Evolutionary conservation across 2,888 invertebrate species (phyloP).

Genomic region (Eilema griseolum): DNA sequence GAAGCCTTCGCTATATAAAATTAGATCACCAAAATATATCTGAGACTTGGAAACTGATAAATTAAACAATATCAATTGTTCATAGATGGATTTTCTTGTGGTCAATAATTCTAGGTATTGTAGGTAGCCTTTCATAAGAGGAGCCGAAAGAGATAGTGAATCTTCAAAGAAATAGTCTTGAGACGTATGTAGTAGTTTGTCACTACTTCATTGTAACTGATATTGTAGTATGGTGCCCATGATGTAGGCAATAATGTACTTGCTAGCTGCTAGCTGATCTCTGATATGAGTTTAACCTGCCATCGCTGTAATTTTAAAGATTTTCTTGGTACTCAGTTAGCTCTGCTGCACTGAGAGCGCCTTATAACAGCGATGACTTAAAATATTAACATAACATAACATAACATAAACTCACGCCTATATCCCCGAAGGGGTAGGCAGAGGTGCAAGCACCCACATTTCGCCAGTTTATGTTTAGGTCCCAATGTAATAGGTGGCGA

Average conservation of each 20-base stretch:
- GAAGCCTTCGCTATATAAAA: not conserved
- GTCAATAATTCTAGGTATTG: not conserved
- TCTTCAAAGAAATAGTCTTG: not conserved
- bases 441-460: too few relatives aligned
- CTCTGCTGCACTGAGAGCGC: not conserved
- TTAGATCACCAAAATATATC: not conserved
- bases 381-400: not conserved
- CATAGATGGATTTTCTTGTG: not conserved
- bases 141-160: not conserved
- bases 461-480: too few relatives aligned
- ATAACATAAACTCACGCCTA: too few relatives aligned
- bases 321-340: too few relatives aligned
- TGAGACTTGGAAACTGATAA: too few relatives aligned
- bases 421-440: too few relatives aligned
- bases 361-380: too few relatives aligned
- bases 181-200: not conserved
- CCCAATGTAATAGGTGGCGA: too few relatives aligned
- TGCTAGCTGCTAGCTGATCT: not conserved
- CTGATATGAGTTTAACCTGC: not conserved
- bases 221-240: too few relatives aligned
- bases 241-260: not conserved
- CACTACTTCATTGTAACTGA: not conserved
- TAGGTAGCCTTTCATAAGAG: not conserved
- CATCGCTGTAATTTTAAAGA: not conserved
- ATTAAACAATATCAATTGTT: too few relatives aligned